Percentiles rank a stretch among this genome's conserved stretches.
Conservation (phyloP, 2,797 vertebrate genomes). For the Hydrocynus forskahlii region DNA sequence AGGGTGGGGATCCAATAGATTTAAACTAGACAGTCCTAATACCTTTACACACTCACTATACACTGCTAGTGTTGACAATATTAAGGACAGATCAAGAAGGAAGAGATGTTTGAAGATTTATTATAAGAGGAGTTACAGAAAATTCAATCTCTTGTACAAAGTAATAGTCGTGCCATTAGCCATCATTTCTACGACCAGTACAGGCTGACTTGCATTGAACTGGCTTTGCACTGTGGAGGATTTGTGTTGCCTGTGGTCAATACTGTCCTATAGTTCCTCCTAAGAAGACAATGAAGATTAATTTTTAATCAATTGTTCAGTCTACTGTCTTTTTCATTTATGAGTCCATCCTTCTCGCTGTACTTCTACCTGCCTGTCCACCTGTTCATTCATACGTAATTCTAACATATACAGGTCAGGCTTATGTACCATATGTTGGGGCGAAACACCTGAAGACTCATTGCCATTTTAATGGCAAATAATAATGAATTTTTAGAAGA, state of each 20-base stretch:
- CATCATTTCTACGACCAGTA: background rate
- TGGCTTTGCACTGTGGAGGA: background rate
- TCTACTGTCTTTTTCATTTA: background rate
- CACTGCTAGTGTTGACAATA: background rate
- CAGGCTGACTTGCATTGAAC: background rate
- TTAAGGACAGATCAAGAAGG: background rate
- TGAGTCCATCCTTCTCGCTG: background rate
- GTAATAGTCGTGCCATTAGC: background rate
- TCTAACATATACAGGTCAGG: background rate
- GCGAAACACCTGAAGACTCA: background rate
- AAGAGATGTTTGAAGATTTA: background rate
- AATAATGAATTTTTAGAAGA: background rate
- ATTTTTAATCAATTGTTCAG: background rate
- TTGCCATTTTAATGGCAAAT: too few relatives aligned
- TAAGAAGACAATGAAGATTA: background rate
- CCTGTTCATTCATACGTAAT: too few relatives aligned
- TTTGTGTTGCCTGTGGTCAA: too few relatives aligned
- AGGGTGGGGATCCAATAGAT: too few relatives aligned
- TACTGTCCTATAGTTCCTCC: background rate
- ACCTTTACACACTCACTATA: background rate
- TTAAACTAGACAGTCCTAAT: too few relatives aligned
- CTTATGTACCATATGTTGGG: background rate
- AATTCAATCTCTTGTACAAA: background rate
- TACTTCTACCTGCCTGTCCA: background rate
- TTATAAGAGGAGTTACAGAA: background rate